phyloP scores from a whole-genome alignment of 1,140 invertebrate genomes.

The Caenorhabditis brenneri region DNA sequence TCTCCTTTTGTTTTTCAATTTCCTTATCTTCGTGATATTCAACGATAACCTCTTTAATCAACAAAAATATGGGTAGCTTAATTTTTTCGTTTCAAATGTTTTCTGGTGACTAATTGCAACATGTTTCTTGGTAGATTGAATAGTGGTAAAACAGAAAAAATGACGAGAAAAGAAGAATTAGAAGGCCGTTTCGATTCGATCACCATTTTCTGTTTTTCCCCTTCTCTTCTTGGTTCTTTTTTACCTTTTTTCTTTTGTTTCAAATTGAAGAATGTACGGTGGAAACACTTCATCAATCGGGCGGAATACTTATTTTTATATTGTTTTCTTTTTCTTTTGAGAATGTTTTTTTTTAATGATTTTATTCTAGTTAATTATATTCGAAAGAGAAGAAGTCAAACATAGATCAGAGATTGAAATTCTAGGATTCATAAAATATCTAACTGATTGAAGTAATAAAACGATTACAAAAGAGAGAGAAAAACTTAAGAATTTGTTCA shows the following conservation, averaged over 20 bases:
- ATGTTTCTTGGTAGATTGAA: neutral
- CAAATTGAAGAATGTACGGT: neutral
- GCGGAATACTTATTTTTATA: neutral
- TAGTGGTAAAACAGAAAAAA: neutral
- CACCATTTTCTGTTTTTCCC: neutral
- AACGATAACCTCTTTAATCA: neutral
- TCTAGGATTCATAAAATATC: too few species aligned
- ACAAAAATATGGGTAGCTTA: too few species aligned
- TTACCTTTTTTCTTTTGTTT: neutral
- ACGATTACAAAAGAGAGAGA: too few species aligned
- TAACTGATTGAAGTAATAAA: too few species aligned
- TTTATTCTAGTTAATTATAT: too few species aligned
- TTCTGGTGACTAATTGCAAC: neutral
- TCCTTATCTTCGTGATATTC: neutral
- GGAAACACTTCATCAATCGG: neutral
- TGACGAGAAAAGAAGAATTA: neutral
- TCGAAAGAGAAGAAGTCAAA: too few species aligned
- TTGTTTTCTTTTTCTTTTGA: neutral
- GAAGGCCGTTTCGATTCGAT: slow-evolving; percentile 3
- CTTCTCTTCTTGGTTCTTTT: neutral
- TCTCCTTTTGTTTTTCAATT: neutral
- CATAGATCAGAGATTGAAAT: too few species aligned
- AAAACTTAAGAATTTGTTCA: too few species aligned
- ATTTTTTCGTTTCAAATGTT: neutral
- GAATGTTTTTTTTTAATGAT: too few species aligned